Base-by-base conservation (phyloP, 2,888 invertebrate genomes). In the Calameuta pallipes region DNA sequence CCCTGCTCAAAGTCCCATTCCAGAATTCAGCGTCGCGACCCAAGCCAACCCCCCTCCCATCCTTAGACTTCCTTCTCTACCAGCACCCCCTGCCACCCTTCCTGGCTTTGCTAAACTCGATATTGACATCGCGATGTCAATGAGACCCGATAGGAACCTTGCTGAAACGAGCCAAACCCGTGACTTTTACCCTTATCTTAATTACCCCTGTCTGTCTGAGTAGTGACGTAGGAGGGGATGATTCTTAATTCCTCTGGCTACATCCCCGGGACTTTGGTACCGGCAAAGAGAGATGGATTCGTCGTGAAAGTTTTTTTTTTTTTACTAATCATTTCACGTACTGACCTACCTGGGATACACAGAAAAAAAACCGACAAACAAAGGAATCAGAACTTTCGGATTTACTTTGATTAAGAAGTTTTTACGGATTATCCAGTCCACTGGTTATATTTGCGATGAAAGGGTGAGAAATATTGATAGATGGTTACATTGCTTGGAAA, bases 91-190 rank as follows among this genome's bases (percentile, higher is more conserved):
- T 33, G 30, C 30, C 30, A 30, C 33, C 33, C 71, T 71, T 78
- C 82, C 80, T 79, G 80, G 81, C 81, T 81, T 80, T 81, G 83
- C 83, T 84, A 83, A 83, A 85, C 83, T 82, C 83, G 84, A 84
- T 85, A 85, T 86, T 85, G 86, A 85, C 84, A 82, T 84, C 82
- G 80, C 80, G 79, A 82, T 82, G 80, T 82, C 83, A 81, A 81
- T 80, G 81, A 80, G 80, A 81, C 77, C 78, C 82, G 83, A 85
- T 83, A 85, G 80, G 80, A 75, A 78, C 34, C 56, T 56, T 56
- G 23, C 56, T 56, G 56, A 56, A 56, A 15, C 56, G 23, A 23
- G 56, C 56, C 56, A 23, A 56, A 23, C 56, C 56, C 56, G 56
- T 56, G 56, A 56, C 56, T 56, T 23, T 56, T 23, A 23, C 56